Base-by-base conservation (phyloP, 2,888 invertebrate genomes). In the Smittia sp. region DNA sequence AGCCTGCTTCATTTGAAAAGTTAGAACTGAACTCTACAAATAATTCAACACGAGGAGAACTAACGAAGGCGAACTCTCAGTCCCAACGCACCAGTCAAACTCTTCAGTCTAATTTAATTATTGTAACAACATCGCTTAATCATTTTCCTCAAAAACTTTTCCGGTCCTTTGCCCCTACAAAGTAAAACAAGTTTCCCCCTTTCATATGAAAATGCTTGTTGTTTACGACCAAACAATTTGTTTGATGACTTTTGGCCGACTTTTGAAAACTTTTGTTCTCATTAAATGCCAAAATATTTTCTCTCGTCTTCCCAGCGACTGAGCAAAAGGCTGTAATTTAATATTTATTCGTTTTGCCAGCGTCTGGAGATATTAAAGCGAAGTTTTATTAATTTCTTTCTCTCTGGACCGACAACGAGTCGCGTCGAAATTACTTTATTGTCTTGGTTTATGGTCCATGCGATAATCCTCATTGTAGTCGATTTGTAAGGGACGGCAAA, bases 281-380 rank as follows among this genome's bases (percentile, higher is more conserved):
- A 11, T 46, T 11, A 46, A 46, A 46, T 46, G 46, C 46, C 46
- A 46, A 46, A 46, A 46, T 46, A 46, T 46, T 46, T 6, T n/a
- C n/a, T 46, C 46, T 46, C 46, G 32, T 11, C 46, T 46, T 15
- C n/a, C n/a, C n/a, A n/a, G n/a, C n/a, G n/a, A n/a, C 46, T 46
- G 46, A 46, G 46, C 46, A 32, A 46, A 46, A 46, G 15, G 13
- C 46, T 46, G 46, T 46, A 46, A 46, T 46, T 46, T 46, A 46
- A 46, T 46, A 46, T 46, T 46, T 46, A n/a, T 15, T 46, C 15
- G 4, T 46, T 13, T 46, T 39, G 7, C 39, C 46, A 46, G 46
- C 46, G 46, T 46, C 46, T 46, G 46, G 7, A 13, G 39, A 39
- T 39, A 39, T 39, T 9, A 39, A n/a, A 39, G 13, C 39, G 7